Evolutionary conservation across 2,797 vertebrate genomes (phyloP).

Genomic region (Lepilemur ruficaudatus): DNA sequence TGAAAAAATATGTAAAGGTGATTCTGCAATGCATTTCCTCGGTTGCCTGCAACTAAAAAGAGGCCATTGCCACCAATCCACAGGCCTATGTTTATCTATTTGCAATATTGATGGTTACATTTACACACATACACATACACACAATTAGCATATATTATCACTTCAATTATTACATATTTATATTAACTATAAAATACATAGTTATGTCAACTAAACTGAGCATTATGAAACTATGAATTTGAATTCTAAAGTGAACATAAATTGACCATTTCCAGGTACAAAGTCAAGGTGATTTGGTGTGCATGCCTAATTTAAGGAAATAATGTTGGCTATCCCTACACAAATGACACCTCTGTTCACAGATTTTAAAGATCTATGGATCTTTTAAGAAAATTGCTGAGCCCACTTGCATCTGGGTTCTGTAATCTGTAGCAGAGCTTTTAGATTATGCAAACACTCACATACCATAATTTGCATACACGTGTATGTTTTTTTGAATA

Average conservation of each 20-base stretch:
- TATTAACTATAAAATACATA: not conserved
- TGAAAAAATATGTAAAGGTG: not conserved
- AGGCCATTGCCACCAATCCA: not conserved
- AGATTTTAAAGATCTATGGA: constrained; percentile 75
- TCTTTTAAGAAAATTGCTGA: constrained; percentile 74
- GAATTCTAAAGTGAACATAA: constrained; percentile 47
- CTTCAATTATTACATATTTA: constrained; percentile 42
- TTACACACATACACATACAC: not conserved
- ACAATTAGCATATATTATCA: constrained; percentile 51
- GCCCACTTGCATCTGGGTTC: constrained; percentile 58
- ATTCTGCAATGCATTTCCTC: not conserved
- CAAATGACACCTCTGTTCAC: constrained; percentile 54
- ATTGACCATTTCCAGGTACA: constrained; percentile 47
- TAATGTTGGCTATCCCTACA: constrained; percentile 71
- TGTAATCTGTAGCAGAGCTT: not conserved
- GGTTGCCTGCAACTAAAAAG: not conserved
- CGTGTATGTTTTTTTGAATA: constrained; percentile 29
- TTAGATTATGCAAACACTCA: not conserved
- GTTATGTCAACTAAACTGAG: constrained; percentile 14
- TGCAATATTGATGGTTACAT: not conserved
- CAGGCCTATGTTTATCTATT: not conserved
- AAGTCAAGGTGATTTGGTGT: not conserved
- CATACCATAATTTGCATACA: not conserved
- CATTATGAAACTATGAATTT: not conserved
- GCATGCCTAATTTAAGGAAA: constrained; percentile 65